Base-by-base conservation (phyloP, 2,113 vertebrate genomes). In the Bombycilla garrulus region DNA sequence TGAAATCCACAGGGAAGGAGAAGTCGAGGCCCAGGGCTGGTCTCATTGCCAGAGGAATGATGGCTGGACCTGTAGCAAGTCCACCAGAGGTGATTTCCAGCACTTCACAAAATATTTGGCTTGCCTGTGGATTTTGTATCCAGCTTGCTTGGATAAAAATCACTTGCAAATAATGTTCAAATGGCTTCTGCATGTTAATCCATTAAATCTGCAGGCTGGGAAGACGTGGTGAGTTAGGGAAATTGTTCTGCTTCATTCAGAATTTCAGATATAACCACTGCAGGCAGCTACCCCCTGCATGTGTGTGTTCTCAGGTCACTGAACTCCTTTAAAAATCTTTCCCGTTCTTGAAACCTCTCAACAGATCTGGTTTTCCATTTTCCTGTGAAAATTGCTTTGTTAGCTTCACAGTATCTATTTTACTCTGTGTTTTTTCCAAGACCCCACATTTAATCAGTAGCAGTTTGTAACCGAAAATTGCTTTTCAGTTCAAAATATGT, bases 1-100 rank as follows among this genome's bases (percentile, higher is more conserved):
- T 76, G 66, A 98, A 97, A 61, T 85, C 72, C 12, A 45, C 81
- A 20, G 65, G 76, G 51, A 94, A 76, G 51, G 98, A 99, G 69
- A 97, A 91, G 51, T 88, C 82, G 35, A 98, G 78, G 72, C 91
- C 90, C n/a, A 98, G 96, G 96, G 91, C 95, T 42, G 97, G 98
- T 92, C 98, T 98, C 54, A 92, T 98, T 2, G 96, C 97, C 90
- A 98, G 97, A 85, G 98, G 98, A 86, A 97, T 99, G 98, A 98
- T 99, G 98, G 85, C 98, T 10, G 98, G 98, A 65, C 98, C 99
- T 14, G 82, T 96, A 7, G 88, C 98, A 51, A 98, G 91, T 65
- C 97, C 95, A 29, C 67, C 97, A 31, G 98, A 99, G 98, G 98
- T 98, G 94, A 53, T 76, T 84, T 54, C n/a, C 57, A 92, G 4